phyloP scores from a whole-genome alignment of 1,140 invertebrate genomes.

The Caenorhabditis brenneri region DNA sequence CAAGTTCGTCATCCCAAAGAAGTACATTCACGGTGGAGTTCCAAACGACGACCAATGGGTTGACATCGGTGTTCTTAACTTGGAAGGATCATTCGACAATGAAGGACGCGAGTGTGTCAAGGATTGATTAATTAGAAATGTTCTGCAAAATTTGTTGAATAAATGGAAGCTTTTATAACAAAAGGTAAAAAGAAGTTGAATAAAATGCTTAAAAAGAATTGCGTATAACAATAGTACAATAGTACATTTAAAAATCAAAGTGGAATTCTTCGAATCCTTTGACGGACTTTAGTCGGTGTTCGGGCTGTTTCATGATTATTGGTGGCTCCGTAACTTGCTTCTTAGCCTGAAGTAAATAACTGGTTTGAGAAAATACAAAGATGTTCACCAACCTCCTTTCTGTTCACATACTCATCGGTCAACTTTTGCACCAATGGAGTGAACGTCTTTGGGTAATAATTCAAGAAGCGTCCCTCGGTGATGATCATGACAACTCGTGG shows the following conservation, averaged over 20 bases:
- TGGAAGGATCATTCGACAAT: constrained; percentile 34
- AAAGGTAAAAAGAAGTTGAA: too few species aligned
- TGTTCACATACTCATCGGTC: neutral
- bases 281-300: neutral
- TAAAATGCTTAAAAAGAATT: too few species aligned
- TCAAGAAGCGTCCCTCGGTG: neutral
- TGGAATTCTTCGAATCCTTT: neutral
- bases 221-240: neutral
- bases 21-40: constrained; percentile 60
- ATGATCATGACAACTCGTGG: neutral
- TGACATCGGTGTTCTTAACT: constrained; percentile 39
- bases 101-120: constrained; percentile 63
- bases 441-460: neutral
- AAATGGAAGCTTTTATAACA: too few species aligned
- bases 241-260: neutral
- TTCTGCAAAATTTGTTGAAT: too few species aligned
- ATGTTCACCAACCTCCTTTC: neutral
- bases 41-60: constrained; percentile 49
- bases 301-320: neutral
- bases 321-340: neutral
- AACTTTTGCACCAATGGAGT: neutral
- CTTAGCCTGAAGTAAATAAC: too few species aligned
- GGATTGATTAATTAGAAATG: neutral
- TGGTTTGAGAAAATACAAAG: too few species aligned
- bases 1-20: constrained; percentile 61